Base-by-base conservation (phyloP, 2,113 vertebrate species). In the Pampusana beccarii region DNA sequence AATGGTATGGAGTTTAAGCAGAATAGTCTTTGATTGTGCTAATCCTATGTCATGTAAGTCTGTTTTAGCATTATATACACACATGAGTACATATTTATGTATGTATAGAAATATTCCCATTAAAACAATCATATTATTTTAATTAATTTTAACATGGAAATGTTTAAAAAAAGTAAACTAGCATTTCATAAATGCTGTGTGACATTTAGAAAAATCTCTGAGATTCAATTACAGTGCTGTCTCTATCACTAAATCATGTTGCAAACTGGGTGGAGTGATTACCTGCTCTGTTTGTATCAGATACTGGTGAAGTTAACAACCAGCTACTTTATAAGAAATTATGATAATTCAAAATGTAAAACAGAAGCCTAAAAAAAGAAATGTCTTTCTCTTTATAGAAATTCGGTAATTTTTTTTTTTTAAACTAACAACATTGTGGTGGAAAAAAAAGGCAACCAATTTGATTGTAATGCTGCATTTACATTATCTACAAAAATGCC, bases 21-120 rank as follows among this genome's bases (percentile, higher is more conserved):
- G 29, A 72, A 80, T 4, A 50, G 17, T 19, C 36, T 82, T 61
- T 70, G 46, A 48, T 48, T 18, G 29, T 4, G 9, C 13, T 75
- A 8, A 78, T 48, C 10, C 29, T 38, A 44, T 2, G 21, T n/a
- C 1, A 1, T 0, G 0, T 11, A 34, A 60, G 8, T 42, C n/a
- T 58, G 16, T 23, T 79, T 34, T 46, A 16, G 11, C 34, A 58
- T 51, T 74, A 26, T 34, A 64, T 28, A 53, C 7, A 46, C 24
- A 34, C 24, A 26, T 8, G 46, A 16, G 46, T 48, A 20, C 20
- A 21, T 1, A 4, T 5, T n/a, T 24, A 67, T 25, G 29, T 31
- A 75, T n/a, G 13, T 36, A 34, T 66, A 48, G 36, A 62, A 60
- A 5, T 60, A 72, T 6, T 69, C 33, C 54, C 11, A 10, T 0